Evolutionary conservation across 2,888 invertebrate genomes (phyloP).

Genomic region (Agrotis exclamationis): DNA sequence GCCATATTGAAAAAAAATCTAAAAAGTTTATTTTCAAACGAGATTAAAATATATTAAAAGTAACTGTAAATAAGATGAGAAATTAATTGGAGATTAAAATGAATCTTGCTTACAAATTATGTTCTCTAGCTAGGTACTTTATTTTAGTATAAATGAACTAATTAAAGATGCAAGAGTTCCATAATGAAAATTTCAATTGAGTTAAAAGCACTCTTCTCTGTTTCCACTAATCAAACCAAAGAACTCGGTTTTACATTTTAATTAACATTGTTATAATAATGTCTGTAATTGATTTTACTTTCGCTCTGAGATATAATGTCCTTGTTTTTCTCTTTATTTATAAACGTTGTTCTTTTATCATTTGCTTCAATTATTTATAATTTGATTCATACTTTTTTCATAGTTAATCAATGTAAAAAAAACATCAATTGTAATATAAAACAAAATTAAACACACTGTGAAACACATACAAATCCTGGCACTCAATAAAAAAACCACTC

Average conservation of each 20-base stretch:
- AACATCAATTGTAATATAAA: neutral
- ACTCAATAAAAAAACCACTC: slow-evolving; percentile 46
- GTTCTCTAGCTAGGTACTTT: neutral
- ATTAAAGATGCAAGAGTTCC: neutral
- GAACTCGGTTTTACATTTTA: slow-evolving; percentile 10
- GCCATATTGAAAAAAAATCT: neutral
- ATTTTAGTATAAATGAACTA: slow-evolving; percentile 7
- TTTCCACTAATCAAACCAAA: slow-evolving; percentile 18
- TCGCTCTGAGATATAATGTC: neutral
- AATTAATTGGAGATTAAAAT: neutral
- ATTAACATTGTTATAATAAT: slow-evolving; percentile 6
- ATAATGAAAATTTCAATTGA: slow-evolving; percentile 16
- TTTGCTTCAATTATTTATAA: neutral
- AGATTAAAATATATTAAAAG: neutral
- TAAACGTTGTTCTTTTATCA: neutral
- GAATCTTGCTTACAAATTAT: neutral
- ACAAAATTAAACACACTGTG: slow-evolving; percentile 13
- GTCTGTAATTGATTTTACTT: neutral
- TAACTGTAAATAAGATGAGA: neutral
- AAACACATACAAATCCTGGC: slow-evolving; percentile 36
- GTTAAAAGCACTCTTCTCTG: slow-evolving; percentile 14
- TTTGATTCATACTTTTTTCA: slow-evolving; percentile 30
- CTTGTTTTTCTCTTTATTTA: neutral
- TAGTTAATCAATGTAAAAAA: neutral
- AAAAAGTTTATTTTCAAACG: neutral